These are phyloP conservation scores for Leptinotarsa undecemlineata DNA, from an alignment of 1,140 invertebrate genomes.

Conservation along the genomic window DNA sequence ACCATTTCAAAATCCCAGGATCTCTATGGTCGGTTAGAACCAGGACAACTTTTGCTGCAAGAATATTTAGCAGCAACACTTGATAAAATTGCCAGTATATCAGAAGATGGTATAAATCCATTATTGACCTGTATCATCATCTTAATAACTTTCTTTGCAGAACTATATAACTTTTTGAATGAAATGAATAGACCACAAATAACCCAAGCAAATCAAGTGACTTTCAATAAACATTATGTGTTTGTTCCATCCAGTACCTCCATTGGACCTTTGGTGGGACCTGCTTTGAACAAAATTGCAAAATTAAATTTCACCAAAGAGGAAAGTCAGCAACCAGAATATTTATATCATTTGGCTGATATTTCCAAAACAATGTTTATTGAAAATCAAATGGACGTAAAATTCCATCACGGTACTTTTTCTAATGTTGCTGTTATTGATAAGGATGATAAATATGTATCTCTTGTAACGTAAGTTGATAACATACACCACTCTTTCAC, in stretches of 20 bases:
- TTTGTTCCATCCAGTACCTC: constrained; percentile 47
- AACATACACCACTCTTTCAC: too few species aligned
- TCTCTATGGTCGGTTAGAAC: constrained; percentile 54
- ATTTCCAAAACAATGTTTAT: neutral
- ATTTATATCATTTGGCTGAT: constrained; percentile 32
- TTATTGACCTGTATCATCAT: neutral
- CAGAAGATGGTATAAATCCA: constrained; percentile 55
- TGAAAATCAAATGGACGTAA: neutral
- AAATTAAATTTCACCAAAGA: constrained; percentile 47
- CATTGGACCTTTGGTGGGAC: constrained; percentile 45
- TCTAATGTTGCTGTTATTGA: constrained; percentile 68
- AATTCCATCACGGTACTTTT: constrained; percentile 57
- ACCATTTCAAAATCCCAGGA: constrained; percentile 54
- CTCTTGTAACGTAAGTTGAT: constrained; percentile 68
- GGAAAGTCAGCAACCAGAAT: constrained; percentile 40
- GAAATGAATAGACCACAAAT: constrained; percentile 42
- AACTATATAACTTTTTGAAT: constrained; percentile 54
- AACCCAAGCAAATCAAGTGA: constrained; percentile 42
- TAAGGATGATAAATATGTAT: constrained; percentile 69
- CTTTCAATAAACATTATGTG: constrained; percentile 51
- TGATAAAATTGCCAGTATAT: constrained; percentile 56
- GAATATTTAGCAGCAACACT: constrained; percentile 57
- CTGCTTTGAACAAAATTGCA: constrained; percentile 41
- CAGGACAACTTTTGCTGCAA: constrained; percentile 56
- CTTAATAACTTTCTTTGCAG: constrained; percentile 42